These are phyloP conservation scores for Streptopelia turtur DNA, from an alignment of 2,797 vertebrate species.

Conservation along the genomic window DNA sequence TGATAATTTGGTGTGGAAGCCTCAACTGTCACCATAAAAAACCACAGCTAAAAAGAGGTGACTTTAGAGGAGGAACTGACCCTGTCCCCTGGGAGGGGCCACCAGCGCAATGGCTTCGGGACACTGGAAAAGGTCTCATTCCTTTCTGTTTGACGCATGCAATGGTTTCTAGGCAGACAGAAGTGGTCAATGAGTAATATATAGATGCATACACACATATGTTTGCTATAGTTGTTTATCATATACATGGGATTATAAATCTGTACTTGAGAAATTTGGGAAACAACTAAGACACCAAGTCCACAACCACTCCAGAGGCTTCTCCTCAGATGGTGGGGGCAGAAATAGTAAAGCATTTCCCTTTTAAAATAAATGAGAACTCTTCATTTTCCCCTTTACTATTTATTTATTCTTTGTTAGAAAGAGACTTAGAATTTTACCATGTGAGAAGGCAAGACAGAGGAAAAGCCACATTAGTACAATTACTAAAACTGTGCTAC, in stretches of 20 bases:
- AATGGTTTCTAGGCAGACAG: neutral
- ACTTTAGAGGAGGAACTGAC: neutral
- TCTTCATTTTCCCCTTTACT: neutral
- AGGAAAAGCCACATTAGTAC: neutral
- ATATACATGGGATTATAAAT: neutral
- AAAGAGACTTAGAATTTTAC: neutral
- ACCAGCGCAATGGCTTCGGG: neutral
- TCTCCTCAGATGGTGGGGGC: neutral
- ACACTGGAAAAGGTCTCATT: neutral
- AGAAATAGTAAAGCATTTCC: neutral
- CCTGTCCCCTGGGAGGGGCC: neutral
- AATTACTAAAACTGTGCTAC: neutral
- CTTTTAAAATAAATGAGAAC: neutral
- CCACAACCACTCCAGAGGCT: neutral
- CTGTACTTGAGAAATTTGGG: neutral
- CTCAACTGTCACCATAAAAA: neutral
- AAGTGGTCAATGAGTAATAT: neutral
- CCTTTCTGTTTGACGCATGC: neutral
- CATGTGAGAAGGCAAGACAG: neutral
- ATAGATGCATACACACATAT: neutral
- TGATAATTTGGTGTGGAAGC: neutral
- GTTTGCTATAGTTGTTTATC: neutral
- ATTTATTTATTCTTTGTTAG: neutral
- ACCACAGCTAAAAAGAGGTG: neutral
- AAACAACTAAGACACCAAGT: neutral